A percentile compares a stretch with the other conserved stretches of the same genome.
Evolutionary conservation across 2,888 invertebrate species (phyloP).

Genomic region (Melanophora roralis): DNA sequence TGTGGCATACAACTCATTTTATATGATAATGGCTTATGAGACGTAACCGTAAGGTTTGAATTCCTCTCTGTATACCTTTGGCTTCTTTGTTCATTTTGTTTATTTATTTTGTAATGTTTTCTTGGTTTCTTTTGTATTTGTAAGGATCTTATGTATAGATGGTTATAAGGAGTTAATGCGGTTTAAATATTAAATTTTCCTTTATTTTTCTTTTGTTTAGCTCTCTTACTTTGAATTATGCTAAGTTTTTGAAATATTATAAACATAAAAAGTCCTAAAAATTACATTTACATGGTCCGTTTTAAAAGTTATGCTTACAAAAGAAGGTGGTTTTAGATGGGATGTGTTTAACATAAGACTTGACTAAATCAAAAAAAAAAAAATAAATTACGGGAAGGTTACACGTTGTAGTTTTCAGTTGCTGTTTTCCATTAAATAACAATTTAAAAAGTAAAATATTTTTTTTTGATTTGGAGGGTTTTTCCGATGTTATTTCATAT

Average conservation of each 20-base stretch:
- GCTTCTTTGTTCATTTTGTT: not conserved
- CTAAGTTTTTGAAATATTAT: constrained; percentile 21
- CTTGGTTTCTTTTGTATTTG: not conserved
- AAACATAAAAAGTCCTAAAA: constrained; percentile 15
- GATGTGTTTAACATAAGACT: too few species aligned
- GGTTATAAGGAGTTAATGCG: constrained; percentile 41
- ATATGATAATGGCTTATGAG: constrained; percentile 42
- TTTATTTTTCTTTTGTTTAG: not conserved
- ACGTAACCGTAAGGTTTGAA: constrained; percentile 42
- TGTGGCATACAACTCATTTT: constrained; percentile 31
- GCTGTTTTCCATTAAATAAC: too few species aligned
- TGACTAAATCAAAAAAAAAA: too few species aligned
- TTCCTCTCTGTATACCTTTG: not conserved
- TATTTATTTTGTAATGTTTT: not conserved
- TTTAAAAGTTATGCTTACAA: not conserved
- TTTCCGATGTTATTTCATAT: too few species aligned
- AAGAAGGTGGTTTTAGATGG: too few species aligned
- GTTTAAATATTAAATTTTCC: constrained; percentile 40
- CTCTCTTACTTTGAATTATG: not conserved
- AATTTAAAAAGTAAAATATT: too few species aligned
- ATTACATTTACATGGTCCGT: not conserved
- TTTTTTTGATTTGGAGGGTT: too few species aligned
- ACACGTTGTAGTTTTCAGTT: too few species aligned
- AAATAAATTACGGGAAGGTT: too few species aligned
- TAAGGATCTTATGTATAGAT: constrained; percentile 32